Base-by-base conservation (phyloP, 2,888 invertebrate genomes). In the Sarcophaga carnaria region DNA sequence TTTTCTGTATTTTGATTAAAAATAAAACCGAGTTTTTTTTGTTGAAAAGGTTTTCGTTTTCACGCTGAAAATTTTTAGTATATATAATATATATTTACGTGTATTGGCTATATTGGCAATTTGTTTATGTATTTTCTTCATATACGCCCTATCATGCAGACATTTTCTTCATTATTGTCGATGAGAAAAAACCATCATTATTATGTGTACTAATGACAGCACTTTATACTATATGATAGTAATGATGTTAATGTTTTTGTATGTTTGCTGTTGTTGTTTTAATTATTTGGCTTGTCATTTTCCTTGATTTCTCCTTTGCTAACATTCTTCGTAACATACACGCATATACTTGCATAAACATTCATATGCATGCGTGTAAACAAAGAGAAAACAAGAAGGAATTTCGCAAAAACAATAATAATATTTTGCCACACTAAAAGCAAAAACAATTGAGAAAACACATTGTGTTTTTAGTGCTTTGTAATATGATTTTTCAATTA, bases 91-190 rank as follows among this genome's bases (percentile, higher is more conserved):
- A 54, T 54, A 54, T 14, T 37, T 14, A 54, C 17, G 17, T 54
- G 17, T 54, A 54, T 54, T 54, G 17, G 14, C 54, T 54, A 63
- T 70, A 63, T 70, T 70, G 47, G 12, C 64, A 60, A 64, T 59
- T 63, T 62, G 0, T 10, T n/a, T 62, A 20, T 20, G 25, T 59
- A 47, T 66, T 66, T 74, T 77, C 17, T 63, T 59, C 17, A 14
- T 79, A 25, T 85, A 85, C 85, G 85, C 85, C 85, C 85, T 81
- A 82, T 82, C 74, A 79, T 79, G 82, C 82, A 85, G 85, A 85
- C 82, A 66, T 67, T 85, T 45, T 45, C 47, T 20, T 67, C 67
- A 45, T 67, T 67, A 67, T 67, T 67, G n/a, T 66, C 37, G 14
- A 45, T 10, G 20, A 22, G 11, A 67, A n/a, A n/a, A n/a, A 4